A percentile compares a stretch with the other conserved stretches of the same genome.
phyloP scores from a whole-genome alignment of 2,888 invertebrate species.

The Brachypalpus laphriformis region DNA sequence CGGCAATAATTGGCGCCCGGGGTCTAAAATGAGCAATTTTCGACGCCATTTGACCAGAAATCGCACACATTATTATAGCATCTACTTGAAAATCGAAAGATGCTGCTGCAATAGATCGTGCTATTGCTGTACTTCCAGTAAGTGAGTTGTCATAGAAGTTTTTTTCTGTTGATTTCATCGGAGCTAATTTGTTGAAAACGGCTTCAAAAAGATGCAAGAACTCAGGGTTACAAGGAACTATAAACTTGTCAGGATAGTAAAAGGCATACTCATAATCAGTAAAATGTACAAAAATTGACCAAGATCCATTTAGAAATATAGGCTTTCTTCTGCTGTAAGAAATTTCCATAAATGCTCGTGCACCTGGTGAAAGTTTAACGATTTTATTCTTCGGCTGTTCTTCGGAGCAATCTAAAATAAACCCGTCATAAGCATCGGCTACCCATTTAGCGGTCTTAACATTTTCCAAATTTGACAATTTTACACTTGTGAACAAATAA shows the following conservation, averaged over 20 bases:
- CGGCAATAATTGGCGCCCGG: slow-evolving; percentile 77
- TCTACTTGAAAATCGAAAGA: slow-evolving; percentile 77
- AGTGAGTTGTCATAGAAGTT: slow-evolving; percentile 75
- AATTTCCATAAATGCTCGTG: slow-evolving; percentile 75
- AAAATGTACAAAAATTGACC: slow-evolving; percentile 75
- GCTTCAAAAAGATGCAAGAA: slow-evolving; percentile 75
- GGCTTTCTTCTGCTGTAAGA: slow-evolving; percentile 77
- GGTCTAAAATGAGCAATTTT: slow-evolving; percentile 80
- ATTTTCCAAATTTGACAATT: slow-evolving; percentile 76
- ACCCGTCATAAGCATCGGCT: slow-evolving; percentile 78
- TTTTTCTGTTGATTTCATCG: not conserved
- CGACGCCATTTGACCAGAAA: slow-evolving; percentile 78
- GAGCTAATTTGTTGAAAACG: slow-evolving; percentile 24
- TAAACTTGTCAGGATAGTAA: slow-evolving; percentile 79
- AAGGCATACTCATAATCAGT: slow-evolving; percentile 76
- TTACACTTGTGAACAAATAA: slow-evolving; percentile 77
- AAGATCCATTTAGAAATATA: slow-evolving; percentile 76
- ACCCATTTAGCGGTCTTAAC: slow-evolving; percentile 77
- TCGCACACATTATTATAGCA: slow-evolving; percentile 78
- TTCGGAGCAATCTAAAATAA: slow-evolving; percentile 76
- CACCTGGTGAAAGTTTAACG: slow-evolving; percentile 75
- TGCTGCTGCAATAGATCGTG: slow-evolving; percentile 77
- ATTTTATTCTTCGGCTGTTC: slow-evolving; percentile 2
- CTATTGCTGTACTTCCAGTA: slow-evolving; percentile 78
- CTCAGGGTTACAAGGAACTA: slow-evolving; percentile 71